A percentile compares a stretch with the other conserved stretches of the same genome.
Conservation (phyloP, 2,797 vertebrate species). For the Jordanella pulchra region DNA sequence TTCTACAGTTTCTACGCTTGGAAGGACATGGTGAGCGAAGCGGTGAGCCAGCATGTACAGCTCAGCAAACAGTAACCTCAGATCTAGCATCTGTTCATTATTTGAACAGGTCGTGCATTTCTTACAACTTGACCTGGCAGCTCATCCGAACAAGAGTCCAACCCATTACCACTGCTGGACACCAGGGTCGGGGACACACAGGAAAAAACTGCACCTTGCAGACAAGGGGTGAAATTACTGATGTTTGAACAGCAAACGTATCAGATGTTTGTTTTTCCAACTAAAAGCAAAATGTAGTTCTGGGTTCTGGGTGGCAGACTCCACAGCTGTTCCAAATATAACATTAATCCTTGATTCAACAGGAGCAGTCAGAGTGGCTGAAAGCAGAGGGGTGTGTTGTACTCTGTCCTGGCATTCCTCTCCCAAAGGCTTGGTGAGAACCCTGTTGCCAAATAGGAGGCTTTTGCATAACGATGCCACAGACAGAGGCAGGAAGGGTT, state of each 20-base stretch:
- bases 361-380: conserved; percentile 15
- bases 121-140: conserved; percentile 40
- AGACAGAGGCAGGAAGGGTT: conserved; percentile 33
- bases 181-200: not conserved
- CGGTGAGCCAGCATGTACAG: conserved; percentile 9
- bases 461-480: conserved; percentile 35
- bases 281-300: conserved; percentile 10
- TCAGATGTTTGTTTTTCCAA: conserved; percentile 26
- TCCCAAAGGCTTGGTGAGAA: conserved; percentile 27
- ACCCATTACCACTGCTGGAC: conserved; percentile 2
- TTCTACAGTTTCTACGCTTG: conserved; percentile 24
- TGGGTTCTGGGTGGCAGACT: conserved; percentile 15
- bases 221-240: not conserved
- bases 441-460: no score
- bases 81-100: conserved; percentile 73
- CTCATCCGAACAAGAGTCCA: conserved; percentile 23
- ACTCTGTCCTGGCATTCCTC: conserved; percentile 8
- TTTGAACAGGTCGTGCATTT: conserved; percentile 62
- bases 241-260: conserved; percentile 20
- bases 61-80: conserved; percentile 57
- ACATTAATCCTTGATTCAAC: conserved; percentile 27
- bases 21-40: conserved; percentile 8
- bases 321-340: conserved; percentile 33
- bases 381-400: conserved; percentile 6
- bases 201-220: not conserved